Percentiles rank a stretch among this genome's conserved stretches.
phyloP scores from a whole-genome alignment of 2,113 vertebrate species.

The Calyptommatus sinebrachiatus region DNA sequence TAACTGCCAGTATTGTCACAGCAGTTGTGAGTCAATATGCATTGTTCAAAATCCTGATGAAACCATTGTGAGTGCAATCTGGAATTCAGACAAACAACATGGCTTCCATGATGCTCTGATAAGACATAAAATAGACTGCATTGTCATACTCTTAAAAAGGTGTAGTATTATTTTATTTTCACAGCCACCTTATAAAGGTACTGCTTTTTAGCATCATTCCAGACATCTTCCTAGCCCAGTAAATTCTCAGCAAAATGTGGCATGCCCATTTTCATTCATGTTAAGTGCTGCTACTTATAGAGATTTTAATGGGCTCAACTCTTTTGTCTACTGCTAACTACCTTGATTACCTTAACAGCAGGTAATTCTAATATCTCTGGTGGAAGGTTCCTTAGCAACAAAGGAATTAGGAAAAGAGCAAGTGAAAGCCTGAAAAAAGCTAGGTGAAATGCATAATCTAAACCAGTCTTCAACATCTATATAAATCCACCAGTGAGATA shows the following conservation, averaged over 20 bases:
- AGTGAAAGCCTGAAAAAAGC: not conserved
- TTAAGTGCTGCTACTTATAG: constrained; percentile 19
- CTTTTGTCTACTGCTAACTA: constrained; percentile 25
- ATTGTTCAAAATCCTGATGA: too few species aligned
- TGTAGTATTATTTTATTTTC: not conserved
- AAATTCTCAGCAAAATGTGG: constrained; percentile 7
- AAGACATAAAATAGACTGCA: not conserved
- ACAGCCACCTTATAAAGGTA: too few species aligned
- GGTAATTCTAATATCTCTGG: constrained; percentile 24
- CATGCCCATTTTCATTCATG: constrained; percentile 1
- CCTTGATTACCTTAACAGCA: constrained; percentile 35
- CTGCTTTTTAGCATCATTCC: not conserved
- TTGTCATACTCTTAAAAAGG: not conserved
- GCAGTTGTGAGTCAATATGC: too few species aligned
- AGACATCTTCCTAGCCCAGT: not conserved
- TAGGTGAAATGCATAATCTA: not conserved
- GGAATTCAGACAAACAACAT: too few species aligned
- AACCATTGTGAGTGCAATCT: too few species aligned
- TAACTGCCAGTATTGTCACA: too few species aligned
- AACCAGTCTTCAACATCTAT: not conserved
- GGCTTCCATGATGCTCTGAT: not conserved
- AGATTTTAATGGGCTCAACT: constrained; percentile 18
- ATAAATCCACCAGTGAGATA: not conserved
- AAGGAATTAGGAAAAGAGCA: constrained; percentile 12
- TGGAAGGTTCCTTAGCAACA: constrained; percentile 31